Evolutionary conservation across 2,888 invertebrate species (phyloP), one percentile per base, ranked within the genome.

Genomic region (Polietes domitor): DNA sequence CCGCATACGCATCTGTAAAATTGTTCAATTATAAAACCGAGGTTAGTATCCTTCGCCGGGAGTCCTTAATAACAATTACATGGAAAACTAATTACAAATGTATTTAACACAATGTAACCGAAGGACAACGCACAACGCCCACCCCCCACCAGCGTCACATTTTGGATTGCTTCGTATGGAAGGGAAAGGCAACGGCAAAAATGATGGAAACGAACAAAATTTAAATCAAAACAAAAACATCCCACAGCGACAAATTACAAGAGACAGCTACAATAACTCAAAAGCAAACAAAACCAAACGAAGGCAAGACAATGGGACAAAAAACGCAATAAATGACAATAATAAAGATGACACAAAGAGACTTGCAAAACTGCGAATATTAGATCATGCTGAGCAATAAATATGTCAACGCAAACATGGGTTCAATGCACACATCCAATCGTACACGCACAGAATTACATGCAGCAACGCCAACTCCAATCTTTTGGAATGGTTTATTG

Each of bases 171-270:
- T 47, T 47, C 15, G 15, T 1, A n/a, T 47, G n/a, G n/a, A 47
- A 47, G 47, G 47, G 47, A 47, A 47, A 37, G n/a, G 10, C 37
- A 9, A 37, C 37, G 37, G 10, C 37, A 9, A 47, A 47, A 47
- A 47, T 2, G 47, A n/a, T 37, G 7, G 47, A 47, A 47, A 47
- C n/a, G 47, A 47, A 78, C 50, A 74, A 83, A 87, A 89, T 87
- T 87, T 87, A 87, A 88, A 86, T 87, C 86, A 87, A 87, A 90
- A 89, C 86, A 88, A 88, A n/a, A 89, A 90, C 88, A 87, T 88
- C 88, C 87, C 87, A 87, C 89, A 87, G 88, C 87, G 89, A 89
- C 89, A 90, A 90, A 90, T 90, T 90, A 89, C 87, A 87, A 87
- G 86, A 85, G 87, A 85, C 85, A 81, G 74, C 83, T 81, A 77